These are phyloP conservation scores for Arion vulgaris DNA, from an alignment of 1,140 invertebrate species.

Conservation along the genomic window DNA sequence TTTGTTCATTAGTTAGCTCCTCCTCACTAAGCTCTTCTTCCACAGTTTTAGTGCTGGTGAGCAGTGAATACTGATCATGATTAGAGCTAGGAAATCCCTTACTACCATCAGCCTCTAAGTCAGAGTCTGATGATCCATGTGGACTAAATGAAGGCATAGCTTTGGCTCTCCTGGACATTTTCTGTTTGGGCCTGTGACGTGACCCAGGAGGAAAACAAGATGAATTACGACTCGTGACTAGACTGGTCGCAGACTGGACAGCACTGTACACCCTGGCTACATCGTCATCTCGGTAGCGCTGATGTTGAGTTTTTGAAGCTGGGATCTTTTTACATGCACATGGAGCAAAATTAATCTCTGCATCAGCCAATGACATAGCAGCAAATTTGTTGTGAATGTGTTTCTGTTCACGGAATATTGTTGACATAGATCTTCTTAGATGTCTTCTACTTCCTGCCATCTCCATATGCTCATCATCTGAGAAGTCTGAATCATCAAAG, in stretches of 20 bases:
- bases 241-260: neutral
- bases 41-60: slow-evolving; percentile 35
- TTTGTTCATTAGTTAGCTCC: slow-evolving; percentile 35
- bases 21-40: slow-evolving; percentile 39
- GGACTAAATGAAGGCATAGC: slow-evolving; percentile 35
- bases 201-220: slow-evolving; percentile 21
- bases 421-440: neutral
- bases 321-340: slow-evolving; percentile 29
- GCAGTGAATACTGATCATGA: slow-evolving; percentile 7
- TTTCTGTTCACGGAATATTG: slow-evolving; percentile 18
- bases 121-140: slow-evolving; percentile 37
- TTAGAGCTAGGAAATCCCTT: neutral
- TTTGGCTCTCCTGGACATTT: slow-evolving; percentile 2
- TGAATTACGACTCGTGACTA: neutral
- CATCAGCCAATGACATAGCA: slow-evolving; percentile 33
- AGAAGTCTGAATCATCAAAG: slow-evolving; percentile 36
- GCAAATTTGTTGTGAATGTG: slow-evolving; percentile 37
- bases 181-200: slow-evolving; percentile 23
- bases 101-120: slow-evolving; percentile 1
- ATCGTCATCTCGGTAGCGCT: neutral
- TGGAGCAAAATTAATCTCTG: slow-evolving; percentile 19
- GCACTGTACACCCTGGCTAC: slow-evolving; percentile 8
- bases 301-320: slow-evolving; percentile 1
- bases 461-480: slow-evolving; percentile 20
- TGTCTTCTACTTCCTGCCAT: neutral